Evolutionary conservation across 64 coral and sea anemone genomes (phyloP).

Genomic region (Montipora efflorescens): DNA sequence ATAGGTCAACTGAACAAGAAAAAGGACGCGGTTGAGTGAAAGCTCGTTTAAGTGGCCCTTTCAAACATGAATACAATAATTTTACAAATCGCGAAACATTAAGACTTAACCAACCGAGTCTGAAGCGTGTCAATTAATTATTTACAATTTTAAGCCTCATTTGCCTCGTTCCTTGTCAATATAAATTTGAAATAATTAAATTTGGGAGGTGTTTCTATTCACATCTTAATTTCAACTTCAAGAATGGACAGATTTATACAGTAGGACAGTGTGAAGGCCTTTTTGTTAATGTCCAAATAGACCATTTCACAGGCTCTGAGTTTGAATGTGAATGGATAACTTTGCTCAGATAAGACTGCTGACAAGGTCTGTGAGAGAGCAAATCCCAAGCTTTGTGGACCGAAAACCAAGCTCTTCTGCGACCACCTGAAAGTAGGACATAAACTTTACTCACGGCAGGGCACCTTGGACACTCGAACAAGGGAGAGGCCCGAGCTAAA

Average conservation of each 20-base stretch:
- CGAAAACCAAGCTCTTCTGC: conserved; percentile 7
- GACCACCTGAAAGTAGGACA: not conserved
- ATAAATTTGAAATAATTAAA: too few relatives aligned
- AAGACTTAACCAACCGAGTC: too few relatives aligned
- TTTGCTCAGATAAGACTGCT: not conserved
- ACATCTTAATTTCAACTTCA: not conserved
- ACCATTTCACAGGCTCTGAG: not conserved
- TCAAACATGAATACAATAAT: too few relatives aligned
- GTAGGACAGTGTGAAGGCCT: not conserved
- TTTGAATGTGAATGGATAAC: not conserved
- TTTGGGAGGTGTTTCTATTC: too few relatives aligned
- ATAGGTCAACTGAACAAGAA: too few relatives aligned
- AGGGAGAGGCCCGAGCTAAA: too few relatives aligned
- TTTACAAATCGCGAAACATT: too few relatives aligned
- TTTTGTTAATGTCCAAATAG: not conserved
- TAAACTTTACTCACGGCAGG: not conserved
- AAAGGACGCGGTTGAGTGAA: conserved; percentile 68
- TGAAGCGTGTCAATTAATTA: too few relatives aligned
- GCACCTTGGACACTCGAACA: too few relatives aligned
- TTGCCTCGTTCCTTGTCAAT: too few relatives aligned
- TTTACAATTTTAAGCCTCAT: too few relatives aligned
- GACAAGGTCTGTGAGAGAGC: conserved; percentile 12
- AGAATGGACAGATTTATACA: not conserved
- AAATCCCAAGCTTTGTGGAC: not conserved
- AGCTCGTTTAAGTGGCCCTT: conserved; percentile 83